Evolutionary conservation across 92 coral and sea anemone species (phyloP).

Genomic region (Phenganax stokvisi): DNA sequence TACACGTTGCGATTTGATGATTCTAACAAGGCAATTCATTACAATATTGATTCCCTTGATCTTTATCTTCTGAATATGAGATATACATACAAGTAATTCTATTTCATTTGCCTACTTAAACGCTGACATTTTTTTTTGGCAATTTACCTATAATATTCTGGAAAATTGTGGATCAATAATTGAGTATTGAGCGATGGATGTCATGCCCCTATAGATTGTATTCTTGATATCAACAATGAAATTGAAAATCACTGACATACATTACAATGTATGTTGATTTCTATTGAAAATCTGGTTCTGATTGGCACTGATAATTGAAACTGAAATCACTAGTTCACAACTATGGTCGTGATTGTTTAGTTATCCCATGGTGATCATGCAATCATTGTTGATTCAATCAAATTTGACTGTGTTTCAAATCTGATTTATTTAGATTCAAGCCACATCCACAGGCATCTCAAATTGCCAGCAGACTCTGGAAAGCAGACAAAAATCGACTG

Average conservation of each 20-base stretch:
- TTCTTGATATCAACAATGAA: not conserved
- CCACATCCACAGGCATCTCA: conserved; percentile 74
- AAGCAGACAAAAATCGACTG: conserved; percentile 80
- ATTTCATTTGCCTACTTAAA: not conserved
- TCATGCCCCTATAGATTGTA: too few relatives aligned
- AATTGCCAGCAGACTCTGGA: conserved; percentile 75
- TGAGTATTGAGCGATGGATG: too few relatives aligned
- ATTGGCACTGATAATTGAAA: too few relatives aligned
- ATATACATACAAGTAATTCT: not conserved
- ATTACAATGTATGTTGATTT: too few relatives aligned
- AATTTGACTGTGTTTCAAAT: not conserved
- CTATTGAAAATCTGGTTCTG: too few relatives aligned
- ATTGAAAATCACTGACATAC: too few relatives aligned
- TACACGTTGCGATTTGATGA: too few relatives aligned
- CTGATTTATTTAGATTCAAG: conserved; percentile 38
- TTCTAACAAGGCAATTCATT: too few relatives aligned
- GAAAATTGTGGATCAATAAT: not conserved
- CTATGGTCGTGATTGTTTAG: not conserved
- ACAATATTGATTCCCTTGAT: too few relatives aligned
- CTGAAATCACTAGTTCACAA: too few relatives aligned
- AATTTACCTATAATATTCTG: not conserved
- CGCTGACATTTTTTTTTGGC: not conserved
- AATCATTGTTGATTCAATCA: not conserved
- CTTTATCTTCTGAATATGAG: too few relatives aligned
- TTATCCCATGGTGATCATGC: not conserved